These are phyloP conservation scores for Marronus borbonicus DNA, from an alignment of 2,888 invertebrate genomes.

Conservation along the genomic window DNA sequence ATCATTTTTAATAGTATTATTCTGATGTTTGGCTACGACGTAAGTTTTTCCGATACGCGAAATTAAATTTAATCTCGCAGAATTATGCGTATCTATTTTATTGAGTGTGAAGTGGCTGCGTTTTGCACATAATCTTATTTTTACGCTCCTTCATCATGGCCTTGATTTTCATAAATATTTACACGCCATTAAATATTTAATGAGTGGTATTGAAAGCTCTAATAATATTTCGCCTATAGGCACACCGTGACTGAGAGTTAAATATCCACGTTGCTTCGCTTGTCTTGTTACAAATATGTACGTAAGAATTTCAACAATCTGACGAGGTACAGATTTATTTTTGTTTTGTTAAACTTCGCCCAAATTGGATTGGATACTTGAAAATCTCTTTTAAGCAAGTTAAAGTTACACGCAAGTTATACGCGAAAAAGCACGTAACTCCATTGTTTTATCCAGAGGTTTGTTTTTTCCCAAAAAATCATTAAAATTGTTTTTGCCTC, in stretches of 20 bases:
- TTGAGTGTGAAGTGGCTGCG: constrained; percentile 16
- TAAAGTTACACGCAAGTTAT: no score
- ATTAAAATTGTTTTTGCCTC: no score
- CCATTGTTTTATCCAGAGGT: no score
- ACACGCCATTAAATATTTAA: background rate
- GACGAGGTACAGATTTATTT: no score
- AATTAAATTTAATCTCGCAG: background rate
- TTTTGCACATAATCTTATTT: constrained; percentile 20
- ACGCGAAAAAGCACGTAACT: no score
- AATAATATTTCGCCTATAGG: background rate
- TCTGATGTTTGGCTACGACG: background rate
- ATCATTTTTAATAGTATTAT: background rate
- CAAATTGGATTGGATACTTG: no score
- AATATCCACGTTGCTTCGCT: background rate
- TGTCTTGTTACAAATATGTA: no score
- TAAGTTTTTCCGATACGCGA: background rate
- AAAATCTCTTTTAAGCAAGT: no score
- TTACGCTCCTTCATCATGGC: constrained; percentile 25
- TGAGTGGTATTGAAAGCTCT: background rate
- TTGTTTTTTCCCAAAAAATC: no score
- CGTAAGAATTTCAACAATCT: no score
- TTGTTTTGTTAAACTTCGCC: no score
- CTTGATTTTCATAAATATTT: constrained; percentile 35
- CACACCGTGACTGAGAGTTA: background rate
- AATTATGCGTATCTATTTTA: constrained; percentile 2